phyloP scores from a whole-genome alignment of 2,113 vertebrate species.

The Guaruba guarouba region DNA sequence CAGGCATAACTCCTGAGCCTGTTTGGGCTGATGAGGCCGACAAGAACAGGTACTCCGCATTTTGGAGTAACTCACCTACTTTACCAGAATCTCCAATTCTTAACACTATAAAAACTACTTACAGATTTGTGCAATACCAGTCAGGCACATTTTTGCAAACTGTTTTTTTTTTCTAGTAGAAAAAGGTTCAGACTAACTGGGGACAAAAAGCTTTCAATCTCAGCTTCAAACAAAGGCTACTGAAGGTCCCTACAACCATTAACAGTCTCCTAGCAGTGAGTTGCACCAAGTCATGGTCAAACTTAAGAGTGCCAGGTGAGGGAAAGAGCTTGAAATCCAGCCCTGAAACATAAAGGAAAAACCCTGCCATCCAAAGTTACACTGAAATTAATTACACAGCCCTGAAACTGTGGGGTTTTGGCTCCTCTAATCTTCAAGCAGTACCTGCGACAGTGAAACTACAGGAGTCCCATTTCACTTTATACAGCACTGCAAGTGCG shows the following conservation, averaged over 20 bases:
- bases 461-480: slow-evolving; percentile 2
- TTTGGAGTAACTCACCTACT: background rate
- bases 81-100: background rate
- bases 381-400: background rate
- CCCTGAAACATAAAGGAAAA: background rate
- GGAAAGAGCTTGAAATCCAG: background rate
- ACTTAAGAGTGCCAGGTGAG: background rate
- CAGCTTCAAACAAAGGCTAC: background rate
- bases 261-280: background rate
- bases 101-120: background rate
- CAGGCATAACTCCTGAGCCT: background rate
- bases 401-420: background rate
- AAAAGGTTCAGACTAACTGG: background rate
- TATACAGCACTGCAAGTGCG: background rate
- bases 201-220: background rate
- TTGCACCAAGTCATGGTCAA: background rate
- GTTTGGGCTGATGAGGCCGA: background rate
- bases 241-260: background rate
- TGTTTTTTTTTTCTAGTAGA: background rate
- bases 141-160: background rate
- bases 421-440: background rate
- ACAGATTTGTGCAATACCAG: background rate
- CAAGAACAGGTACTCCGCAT: fast-evolving
- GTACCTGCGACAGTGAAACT: background rate
- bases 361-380: background rate